Evolutionary conservation across 2,888 invertebrate species (phyloP).

Genomic region (Orchesella flavescens): DNA sequence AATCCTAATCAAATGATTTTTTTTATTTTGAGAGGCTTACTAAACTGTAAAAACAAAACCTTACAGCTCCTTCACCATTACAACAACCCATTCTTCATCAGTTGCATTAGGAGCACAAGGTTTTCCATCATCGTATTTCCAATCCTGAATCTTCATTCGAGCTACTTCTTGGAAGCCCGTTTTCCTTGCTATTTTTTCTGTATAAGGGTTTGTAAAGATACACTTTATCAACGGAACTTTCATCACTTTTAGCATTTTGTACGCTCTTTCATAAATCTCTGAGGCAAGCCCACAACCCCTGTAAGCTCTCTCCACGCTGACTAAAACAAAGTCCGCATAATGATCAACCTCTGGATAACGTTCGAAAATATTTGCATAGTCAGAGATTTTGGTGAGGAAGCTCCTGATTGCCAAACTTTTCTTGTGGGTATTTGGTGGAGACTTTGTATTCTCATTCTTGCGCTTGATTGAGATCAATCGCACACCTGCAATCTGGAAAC

Average conservation of each 20-base stretch:
- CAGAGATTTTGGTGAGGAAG: slow-evolving; percentile 21
- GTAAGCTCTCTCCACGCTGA: slow-evolving; percentile 56
- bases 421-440: background rate
- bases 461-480: slow-evolving; percentile 29
- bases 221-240: slow-evolving; percentile 55
- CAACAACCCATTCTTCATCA: too few species aligned
- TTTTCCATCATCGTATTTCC: too few species aligned
- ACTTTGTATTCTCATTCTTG: slow-evolving; percentile 19
- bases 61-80: too few species aligned
- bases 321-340: slow-evolving; percentile 58
- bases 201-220: slow-evolving; percentile 58
- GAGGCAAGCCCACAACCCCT: slow-evolving; percentile 57
- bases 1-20: too few species aligned
- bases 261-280: slow-evolving; percentile 57
- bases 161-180: slow-evolving; percentile 60
- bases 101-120: too few species aligned
- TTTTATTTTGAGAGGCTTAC: too few species aligned
- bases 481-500: slow-evolving; percentile 50
- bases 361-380: slow-evolving; percentile 49
- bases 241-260: slow-evolving; percentile 45
- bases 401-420: slow-evolving; percentile 8
- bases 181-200: slow-evolving; percentile 54
- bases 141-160: background rate
- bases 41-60: too few species aligned
- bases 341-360: slow-evolving; percentile 45